phyloP scores from a whole-genome alignment of 2,888 invertebrate species.

The Trichacis sp. region DNA sequence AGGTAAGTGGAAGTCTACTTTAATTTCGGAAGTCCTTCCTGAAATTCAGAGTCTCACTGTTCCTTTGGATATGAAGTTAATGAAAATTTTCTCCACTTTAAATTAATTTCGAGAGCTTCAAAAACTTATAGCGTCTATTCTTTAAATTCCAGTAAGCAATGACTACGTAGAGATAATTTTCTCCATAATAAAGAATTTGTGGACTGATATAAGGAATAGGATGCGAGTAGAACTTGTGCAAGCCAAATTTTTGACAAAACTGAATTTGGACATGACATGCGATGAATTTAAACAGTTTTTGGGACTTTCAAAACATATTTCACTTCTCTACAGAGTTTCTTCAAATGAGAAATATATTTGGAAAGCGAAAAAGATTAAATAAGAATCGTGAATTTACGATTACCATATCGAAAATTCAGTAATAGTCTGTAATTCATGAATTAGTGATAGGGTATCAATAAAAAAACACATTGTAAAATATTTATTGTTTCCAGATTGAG shows the following conservation, averaged over 20 bases:
- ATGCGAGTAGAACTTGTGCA: conserved; percentile 11
- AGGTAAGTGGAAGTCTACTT: no score
- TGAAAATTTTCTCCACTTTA: neutral
- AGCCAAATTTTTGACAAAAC: conserved; percentile 11
- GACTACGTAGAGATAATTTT: conserved; percentile 15
- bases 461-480: no score
- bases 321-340: neutral
- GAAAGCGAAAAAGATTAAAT: no score
- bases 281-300: conserved; percentile 12
- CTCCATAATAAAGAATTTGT: conserved; percentile 13
- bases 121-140: conserved; percentile 7
- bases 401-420: no score
- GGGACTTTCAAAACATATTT: neutral
- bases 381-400: no score
- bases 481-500: no score
- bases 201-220: conserved; percentile 16
- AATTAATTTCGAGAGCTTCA: conserved; percentile 1
- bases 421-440: no score
- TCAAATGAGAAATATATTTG: neutral
- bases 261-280: conserved; percentile 16
- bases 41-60: neutral
- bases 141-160: conserved; percentile 13
- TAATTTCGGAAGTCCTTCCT: neutral
- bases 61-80: conserved; percentile 5
- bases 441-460: no score